Evolutionary conservation across 2,113 vertebrate genomes (phyloP).

Genomic region (Melanotaenia duboulayi): DNA sequence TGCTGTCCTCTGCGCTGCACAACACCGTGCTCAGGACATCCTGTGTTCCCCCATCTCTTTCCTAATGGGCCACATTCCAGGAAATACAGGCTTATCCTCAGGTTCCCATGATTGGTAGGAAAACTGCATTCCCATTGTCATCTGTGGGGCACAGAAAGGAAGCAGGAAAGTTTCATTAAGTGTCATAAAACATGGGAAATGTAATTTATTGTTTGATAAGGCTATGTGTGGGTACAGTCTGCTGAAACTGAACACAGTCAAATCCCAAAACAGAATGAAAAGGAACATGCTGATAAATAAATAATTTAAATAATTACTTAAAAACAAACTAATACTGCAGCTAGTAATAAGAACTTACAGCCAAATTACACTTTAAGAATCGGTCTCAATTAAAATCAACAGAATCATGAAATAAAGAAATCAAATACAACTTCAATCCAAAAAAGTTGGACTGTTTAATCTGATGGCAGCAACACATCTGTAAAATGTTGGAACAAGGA

Average conservation of each 20-base stretch:
- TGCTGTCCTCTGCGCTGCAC: slow-evolving; percentile 10
- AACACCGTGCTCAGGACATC: slow-evolving; percentile 60
- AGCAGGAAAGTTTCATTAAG: slow-evolving; percentile 58
- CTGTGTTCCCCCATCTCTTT: slow-evolving; percentile 70
- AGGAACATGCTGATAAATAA: background rate
- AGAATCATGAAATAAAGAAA: no score
- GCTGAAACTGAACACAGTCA: no score
- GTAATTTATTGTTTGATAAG: background rate
- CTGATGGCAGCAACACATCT: no score
- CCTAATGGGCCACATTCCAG: slow-evolving; percentile 75
- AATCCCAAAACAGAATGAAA: background rate
- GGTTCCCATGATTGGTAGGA: slow-evolving; percentile 72
- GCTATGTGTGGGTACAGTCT: no score
- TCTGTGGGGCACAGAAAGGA: slow-evolving; percentile 46
- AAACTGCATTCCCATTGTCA: slow-evolving; percentile 73
- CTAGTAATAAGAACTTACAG: no score
- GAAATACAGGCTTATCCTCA: slow-evolving; percentile 67
- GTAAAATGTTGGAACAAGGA: no score
- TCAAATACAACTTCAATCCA: no score
- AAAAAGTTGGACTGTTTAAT: no score
- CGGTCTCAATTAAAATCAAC: background rate
- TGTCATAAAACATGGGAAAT: background rate
- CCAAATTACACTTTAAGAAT: no score
- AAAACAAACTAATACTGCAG: no score
- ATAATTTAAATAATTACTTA: no score